phyloP scores from a whole-genome alignment of 2,888 invertebrate genomes.

The Drosophila anomalata region DNA sequence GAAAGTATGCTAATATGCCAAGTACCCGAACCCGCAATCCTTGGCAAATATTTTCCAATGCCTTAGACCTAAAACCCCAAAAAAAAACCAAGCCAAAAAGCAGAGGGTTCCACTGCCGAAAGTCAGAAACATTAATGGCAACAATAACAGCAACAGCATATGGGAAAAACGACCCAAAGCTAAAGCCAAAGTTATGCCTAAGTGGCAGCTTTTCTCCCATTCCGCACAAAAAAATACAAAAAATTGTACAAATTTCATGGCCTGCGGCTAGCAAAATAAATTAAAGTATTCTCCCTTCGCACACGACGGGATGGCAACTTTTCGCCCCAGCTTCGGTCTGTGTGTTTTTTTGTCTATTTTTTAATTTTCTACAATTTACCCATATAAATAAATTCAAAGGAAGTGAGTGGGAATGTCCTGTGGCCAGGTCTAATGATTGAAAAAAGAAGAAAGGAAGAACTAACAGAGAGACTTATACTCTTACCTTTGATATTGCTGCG shows the following conservation, averaged over 20 bases:
- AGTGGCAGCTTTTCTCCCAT: slow-evolving; percentile 34
- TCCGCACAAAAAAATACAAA: not conserved
- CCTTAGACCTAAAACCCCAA: slow-evolving; percentile 9
- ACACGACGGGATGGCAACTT: slow-evolving; percentile 27
- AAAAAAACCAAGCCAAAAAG: slow-evolving; percentile 26
- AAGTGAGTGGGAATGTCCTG: slow-evolving; percentile 21
- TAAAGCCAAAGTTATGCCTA: slow-evolving; percentile 57
- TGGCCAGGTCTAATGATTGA: slow-evolving; percentile 41
- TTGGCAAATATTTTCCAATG: slow-evolving; percentile 43
- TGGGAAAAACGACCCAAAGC: slow-evolving; percentile 34
- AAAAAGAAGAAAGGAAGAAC: slow-evolving; percentile 22
- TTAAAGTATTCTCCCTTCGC: slow-evolving; percentile 65
- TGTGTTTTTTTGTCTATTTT: slow-evolving; percentile 42
- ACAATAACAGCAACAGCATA: slow-evolving; percentile 53
- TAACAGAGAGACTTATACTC: slow-evolving; percentile 3
- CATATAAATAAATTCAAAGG: slow-evolving; percentile 45
- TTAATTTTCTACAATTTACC: slow-evolving; percentile 50
- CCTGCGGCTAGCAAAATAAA: slow-evolving; percentile 63
- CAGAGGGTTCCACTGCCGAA: slow-evolving; percentile 33
- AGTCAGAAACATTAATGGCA: slow-evolving; percentile 67
- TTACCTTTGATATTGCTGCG: not conserved
- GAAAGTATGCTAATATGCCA: slow-evolving; percentile 40
- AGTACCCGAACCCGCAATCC: slow-evolving; percentile 44
- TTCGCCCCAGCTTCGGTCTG: not conserved
- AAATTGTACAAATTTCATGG: slow-evolving; percentile 32